phyloP scores from a whole-genome alignment of 2,888 invertebrate species.

The Idaea aversata region DNA sequence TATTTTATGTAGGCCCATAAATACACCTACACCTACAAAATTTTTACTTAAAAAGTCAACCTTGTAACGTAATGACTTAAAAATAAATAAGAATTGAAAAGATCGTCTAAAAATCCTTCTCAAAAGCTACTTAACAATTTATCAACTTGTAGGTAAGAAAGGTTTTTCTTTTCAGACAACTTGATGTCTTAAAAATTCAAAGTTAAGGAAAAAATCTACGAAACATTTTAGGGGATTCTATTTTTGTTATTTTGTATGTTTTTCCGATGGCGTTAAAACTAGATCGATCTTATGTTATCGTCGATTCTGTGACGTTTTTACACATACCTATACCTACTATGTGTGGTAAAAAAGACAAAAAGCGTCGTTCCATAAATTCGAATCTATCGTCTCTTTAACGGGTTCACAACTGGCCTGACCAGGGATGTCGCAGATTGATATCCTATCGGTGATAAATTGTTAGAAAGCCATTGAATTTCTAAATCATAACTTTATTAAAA shows the following conservation, averaged over 20 bases:
- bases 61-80: not conserved
- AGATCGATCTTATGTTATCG: not conserved
- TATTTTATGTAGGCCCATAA: no score
- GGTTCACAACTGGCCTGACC: no score
- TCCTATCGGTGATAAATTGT: no score
- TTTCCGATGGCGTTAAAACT: not conserved
- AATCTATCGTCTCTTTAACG: no score
- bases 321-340: no score
- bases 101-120: constrained; percentile 1
- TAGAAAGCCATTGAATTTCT: no score
- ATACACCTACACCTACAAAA: no score
- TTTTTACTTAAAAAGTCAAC: no score
- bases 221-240: not conserved
- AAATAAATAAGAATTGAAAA: constrained; percentile 3
- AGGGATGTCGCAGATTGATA: no score
- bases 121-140: constrained; percentile 11
- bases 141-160: constrained; percentile 13
- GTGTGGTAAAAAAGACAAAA: no score
- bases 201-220: not conserved
- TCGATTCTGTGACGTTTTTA: not conserved
- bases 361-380: no score
- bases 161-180: not conserved
- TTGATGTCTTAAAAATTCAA: not conserved
- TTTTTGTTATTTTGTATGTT: not conserved
- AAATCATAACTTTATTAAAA: no score